Conservation (phyloP, 2,888 invertebrate species). For the Pollenia labialis region DNA sequence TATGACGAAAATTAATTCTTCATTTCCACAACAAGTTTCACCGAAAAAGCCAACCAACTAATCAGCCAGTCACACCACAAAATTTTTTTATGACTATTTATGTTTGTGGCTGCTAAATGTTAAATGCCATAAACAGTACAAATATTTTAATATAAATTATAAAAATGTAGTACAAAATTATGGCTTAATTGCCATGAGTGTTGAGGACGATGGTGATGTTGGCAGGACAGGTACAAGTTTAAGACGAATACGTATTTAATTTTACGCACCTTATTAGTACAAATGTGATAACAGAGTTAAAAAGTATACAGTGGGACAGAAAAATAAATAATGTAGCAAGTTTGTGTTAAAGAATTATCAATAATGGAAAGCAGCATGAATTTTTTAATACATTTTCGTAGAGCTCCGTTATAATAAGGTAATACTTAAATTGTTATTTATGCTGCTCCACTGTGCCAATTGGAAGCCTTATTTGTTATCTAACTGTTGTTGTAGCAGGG, state of each 20-base stretch:
- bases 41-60: conserved; percentile 1
- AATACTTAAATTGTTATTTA: neutral
- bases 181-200: conserved; percentile 46
- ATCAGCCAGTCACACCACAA: conserved; percentile 24
- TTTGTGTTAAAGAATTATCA: neutral
- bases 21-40: conserved; percentile 12
- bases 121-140: conserved; percentile 56
- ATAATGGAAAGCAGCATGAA: neutral
- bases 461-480: neutral
- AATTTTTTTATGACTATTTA: conserved; percentile 48
- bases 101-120: conserved; percentile 41
- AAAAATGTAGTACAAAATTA: conserved; percentile 49
- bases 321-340: neutral
- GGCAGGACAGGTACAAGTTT: conserved; percentile 29
- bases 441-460: neutral
- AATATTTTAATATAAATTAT: conserved; percentile 50
- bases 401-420: too few species aligned
- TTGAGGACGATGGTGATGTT: conserved; percentile 20
- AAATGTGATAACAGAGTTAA: neutral
- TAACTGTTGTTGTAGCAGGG: neutral
- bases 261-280: conserved; percentile 17
- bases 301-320: neutral
- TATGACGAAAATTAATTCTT: conserved; percentile 8
- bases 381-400: too few species aligned
- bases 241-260: neutral